Percentiles rank a stretch among this genome's conserved stretches.
Conservation (phyloP, 2,888 invertebrate species). For the Sepioteuthis lessoniana region DNA sequence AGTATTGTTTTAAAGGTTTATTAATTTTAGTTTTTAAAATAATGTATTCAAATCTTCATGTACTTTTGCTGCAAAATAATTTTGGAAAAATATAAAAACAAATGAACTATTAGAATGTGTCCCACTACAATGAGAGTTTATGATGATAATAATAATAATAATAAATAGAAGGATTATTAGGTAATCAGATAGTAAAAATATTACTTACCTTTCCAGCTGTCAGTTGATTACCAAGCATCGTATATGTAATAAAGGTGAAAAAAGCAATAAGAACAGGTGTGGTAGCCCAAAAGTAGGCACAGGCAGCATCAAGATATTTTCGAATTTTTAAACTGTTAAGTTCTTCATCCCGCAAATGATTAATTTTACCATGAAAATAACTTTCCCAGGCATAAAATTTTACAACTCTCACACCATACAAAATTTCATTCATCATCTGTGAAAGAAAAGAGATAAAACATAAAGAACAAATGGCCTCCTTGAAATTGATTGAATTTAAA, state of each 20-base stretch:
- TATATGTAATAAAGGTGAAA: slow-evolving; percentile 76
- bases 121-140: too few species aligned
- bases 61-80: too few species aligned
- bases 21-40: too few species aligned
- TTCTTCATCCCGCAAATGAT: slow-evolving; percentile 80
- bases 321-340: slow-evolving; percentile 86
- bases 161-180: too few species aligned
- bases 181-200: background rate
- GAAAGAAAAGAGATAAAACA: background rate
- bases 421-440: slow-evolving; percentile 86
- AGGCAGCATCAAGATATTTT: slow-evolving; percentile 96
- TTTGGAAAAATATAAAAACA: too few species aligned
- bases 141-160: too few species aligned
- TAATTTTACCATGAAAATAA: slow-evolving; percentile 82
- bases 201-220: slow-evolving; percentile 86
- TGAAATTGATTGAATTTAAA: too few species aligned
- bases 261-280: slow-evolving; percentile 86
- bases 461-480: background rate
- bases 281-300: slow-evolving; percentile 99
- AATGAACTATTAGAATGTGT: too few species aligned
- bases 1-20: too few species aligned
- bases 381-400: slow-evolving; percentile 96
- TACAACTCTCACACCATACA: slow-evolving; percentile 90
- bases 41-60: too few species aligned
- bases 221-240: slow-evolving; percentile 81